Evolutionary conservation across 2,888 invertebrate genomes (phyloP).

Genomic region (Eueremaeus valkanovi): DNA sequence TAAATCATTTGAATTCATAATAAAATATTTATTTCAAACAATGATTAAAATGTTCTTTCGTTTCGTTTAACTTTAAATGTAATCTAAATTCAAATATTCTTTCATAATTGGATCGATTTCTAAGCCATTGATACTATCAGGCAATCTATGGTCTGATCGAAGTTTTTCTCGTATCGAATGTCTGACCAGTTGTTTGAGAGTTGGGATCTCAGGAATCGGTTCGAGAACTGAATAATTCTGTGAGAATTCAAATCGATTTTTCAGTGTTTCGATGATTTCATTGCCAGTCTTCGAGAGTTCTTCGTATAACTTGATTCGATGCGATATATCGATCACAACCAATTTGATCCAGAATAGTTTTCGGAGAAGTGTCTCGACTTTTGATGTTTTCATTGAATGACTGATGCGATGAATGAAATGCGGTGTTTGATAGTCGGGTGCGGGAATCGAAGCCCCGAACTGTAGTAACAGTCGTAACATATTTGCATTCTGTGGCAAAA

Average conservation of each 20-base stretch:
- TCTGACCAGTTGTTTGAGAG: constrained; percentile 13
- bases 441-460: neutral
- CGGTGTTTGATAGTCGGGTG: neutral
- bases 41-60: neutral
- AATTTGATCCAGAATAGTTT: constrained; percentile 25
- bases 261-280: neutral
- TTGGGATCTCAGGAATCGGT: neutral
- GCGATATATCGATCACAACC: neutral
- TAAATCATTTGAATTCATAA: no score
- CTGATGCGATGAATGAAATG: constrained; percentile 3
- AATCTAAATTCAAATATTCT: neutral
- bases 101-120: neutral
- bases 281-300: neutral
- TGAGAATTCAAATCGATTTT: neutral
- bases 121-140: neutral
- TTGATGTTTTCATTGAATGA: neutral
- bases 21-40: no score
- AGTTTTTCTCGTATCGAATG: neutral
- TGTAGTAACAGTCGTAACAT: constrained; percentile 5
- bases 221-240: neutral
- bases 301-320: neutral
- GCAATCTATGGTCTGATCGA: neutral
- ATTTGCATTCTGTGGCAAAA: neutral
- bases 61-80: neutral
- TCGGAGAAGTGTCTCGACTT: neutral